A percentile compares a stretch with the other conserved stretches of the same genome.
These are phyloP conservation scores for Labeo catla DNA, from an alignment of 2,113 vertebrate species.

Conservation along the genomic window DNA sequence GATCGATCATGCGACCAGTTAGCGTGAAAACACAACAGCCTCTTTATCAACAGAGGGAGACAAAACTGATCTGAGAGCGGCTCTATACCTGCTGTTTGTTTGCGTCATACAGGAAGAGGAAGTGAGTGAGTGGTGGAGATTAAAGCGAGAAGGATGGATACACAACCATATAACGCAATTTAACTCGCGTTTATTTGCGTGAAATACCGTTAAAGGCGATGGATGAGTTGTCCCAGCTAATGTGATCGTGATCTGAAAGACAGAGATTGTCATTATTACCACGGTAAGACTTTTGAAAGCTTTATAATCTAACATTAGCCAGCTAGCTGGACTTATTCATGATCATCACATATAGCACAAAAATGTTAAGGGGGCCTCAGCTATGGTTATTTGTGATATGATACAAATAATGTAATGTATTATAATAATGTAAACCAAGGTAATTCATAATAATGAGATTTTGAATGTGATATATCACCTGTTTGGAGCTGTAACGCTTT, in stretches of 20 bases:
- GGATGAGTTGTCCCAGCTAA: not conserved
- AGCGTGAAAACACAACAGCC: not conserved
- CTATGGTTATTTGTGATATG: not conserved
- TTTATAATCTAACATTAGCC: not conserved
- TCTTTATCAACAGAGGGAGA: not conserved
- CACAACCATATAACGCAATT: not conserved
- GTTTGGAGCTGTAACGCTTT: not conserved
- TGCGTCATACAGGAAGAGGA: slow-evolving; percentile 28
- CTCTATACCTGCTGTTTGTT: not conserved
- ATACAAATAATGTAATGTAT: not conserved
- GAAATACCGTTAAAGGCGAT: not conserved
- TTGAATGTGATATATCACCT: not conserved
- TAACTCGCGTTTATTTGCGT: not conserved
- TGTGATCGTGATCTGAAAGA: not conserved
- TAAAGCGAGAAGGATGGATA: not conserved
- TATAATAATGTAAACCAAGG: not conserved
- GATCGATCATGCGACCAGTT: not conserved
- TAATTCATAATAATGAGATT: not conserved
- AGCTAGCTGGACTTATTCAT: not conserved
- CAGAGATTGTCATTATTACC: not conserved
- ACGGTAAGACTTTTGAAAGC: slow-evolving; percentile 5
- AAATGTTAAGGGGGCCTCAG: not conserved
- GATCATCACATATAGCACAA: no score
- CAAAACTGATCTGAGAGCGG: slow-evolving; percentile 13
- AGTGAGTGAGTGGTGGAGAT: slow-evolving; percentile 20